Percentiles rank a stretch among this genome's conserved stretches.
Conservation (phyloP, 2,113 vertebrate species). For the Girardinichthys multiradiatus region DNA sequence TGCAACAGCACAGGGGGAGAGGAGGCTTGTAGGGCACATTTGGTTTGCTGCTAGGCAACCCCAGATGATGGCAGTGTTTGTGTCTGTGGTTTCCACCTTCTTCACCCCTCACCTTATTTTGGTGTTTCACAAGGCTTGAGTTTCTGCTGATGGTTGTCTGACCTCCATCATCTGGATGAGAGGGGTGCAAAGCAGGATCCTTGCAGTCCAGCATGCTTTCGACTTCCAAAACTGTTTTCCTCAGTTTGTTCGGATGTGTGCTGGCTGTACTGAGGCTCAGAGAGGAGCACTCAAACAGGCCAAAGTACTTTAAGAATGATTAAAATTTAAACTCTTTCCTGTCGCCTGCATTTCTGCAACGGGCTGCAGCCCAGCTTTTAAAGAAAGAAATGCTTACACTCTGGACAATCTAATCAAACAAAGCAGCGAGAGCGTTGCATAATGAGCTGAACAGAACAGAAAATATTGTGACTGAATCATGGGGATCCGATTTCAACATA, state of each 20-base stretch:
- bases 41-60: constrained; percentile 54
- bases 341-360: constrained; percentile 16
- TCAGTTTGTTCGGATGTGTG: constrained; percentile 27
- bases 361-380: constrained; percentile 29
- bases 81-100: too few relatives aligned
- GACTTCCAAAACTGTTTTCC: constrained; percentile 3
- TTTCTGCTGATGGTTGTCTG: neutral
- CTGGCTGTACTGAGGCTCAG: constrained; percentile 12
- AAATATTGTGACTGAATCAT: constrained; percentile 35
- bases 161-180: neutral
- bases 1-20: constrained; percentile 17
- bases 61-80: constrained; percentile 8
- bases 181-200: constrained; percentile 13
- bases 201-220: constrained; percentile 16
- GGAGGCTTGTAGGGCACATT: constrained; percentile 19
- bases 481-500: neutral
- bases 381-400: constrained; percentile 46
- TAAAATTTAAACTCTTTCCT: constrained; percentile 51
- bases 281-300: constrained; percentile 22
- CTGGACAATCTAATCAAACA: constrained; percentile 44
- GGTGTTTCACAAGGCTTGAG: constrained; percentile 12
- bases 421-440: constrained; percentile 43
- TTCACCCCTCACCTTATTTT: constrained; percentile 11
- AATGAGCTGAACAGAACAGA: constrained; percentile 43
- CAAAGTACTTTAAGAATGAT: constrained; percentile 54